phyloP scores from a whole-genome alignment of 2,797 vertebrate genomes.

The Falco peregrinus region DNA sequence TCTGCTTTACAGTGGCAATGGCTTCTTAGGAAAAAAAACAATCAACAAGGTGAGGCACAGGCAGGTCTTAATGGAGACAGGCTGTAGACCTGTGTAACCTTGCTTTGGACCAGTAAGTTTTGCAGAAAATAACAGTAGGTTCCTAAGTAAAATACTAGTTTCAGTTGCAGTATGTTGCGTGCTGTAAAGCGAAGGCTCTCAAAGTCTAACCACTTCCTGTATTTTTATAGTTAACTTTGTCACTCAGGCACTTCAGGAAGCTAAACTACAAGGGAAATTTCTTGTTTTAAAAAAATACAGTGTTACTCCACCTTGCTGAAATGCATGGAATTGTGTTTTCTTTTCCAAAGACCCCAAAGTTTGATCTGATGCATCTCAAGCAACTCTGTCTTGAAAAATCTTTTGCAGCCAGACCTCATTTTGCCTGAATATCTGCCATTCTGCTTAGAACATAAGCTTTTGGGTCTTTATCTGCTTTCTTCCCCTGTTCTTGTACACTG shows the following conservation, averaged over 20 bases:
- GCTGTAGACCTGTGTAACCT: neutral
- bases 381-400: neutral
- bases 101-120: neutral
- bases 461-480: neutral
- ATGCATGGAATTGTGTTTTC: neutral
- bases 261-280: neutral
- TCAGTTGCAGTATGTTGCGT: neutral
- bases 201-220: conserved; percentile 50
- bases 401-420: neutral
- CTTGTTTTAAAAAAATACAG: neutral
- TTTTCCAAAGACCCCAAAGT: rapidly evolving
- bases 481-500: neutral
- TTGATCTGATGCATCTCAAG: neutral
- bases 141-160: neutral
- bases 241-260: neutral
- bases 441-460: neutral
- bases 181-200: neutral
- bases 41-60: neutral
- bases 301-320: neutral
- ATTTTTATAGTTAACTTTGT: neutral
- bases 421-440: neutral
- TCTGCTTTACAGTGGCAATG: neutral
- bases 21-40: neutral
- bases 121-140: neutral
- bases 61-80: neutral